These are phyloP conservation scores for Lacanobia wlatinum DNA, from an alignment of 2,888 invertebrate genomes.

Conservation along the genomic window DNA sequence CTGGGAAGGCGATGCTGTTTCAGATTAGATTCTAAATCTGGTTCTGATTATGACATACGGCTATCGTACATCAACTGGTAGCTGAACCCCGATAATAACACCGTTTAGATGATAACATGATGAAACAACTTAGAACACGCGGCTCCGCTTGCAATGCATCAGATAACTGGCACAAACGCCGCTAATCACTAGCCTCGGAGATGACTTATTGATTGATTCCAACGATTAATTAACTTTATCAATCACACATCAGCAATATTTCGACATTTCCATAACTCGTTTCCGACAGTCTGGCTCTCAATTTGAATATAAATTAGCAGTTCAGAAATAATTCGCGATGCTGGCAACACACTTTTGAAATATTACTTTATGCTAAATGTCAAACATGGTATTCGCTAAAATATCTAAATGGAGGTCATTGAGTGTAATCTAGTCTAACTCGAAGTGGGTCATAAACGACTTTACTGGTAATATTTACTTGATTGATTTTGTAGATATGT, in stretches of 20 bases:
- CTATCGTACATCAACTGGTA: slow-evolving; percentile 15
- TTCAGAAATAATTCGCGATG: slow-evolving; percentile 43
- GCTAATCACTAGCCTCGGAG: slow-evolving; percentile 34
- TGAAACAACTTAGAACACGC: not conserved
- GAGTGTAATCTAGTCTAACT: slow-evolving; percentile 11
- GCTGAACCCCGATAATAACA: slow-evolving; percentile 23
- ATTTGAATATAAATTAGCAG: slow-evolving; percentile 58
- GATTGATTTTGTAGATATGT: slow-evolving; percentile 19
- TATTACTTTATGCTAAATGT: slow-evolving; percentile 31
- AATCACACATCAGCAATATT: slow-evolving; percentile 50
- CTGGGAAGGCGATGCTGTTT: not conserved
- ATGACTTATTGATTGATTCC: slow-evolving; percentile 52
- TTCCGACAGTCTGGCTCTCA: slow-evolving; percentile 17
- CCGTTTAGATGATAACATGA: slow-evolving; percentile 18
- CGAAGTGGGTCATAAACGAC: slow-evolving; percentile 41
- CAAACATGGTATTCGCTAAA: slow-evolving; percentile 28
- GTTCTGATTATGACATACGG: slow-evolving; percentile 7
- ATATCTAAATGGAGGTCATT: slow-evolving; percentile 29
- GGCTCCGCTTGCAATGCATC: slow-evolving; percentile 36
- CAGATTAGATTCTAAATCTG: slow-evolving; percentile 26
- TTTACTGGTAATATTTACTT: slow-evolving; percentile 1
- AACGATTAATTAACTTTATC: slow-evolving; percentile 51
- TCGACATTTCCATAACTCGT: slow-evolving; percentile 58
- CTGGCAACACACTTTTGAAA: slow-evolving; percentile 42
- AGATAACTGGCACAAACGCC: slow-evolving; percentile 30